These are phyloP conservation scores for Sinelater perroti DNA, from an alignment of 2,888 invertebrate genomes.

Conservation along the genomic window DNA sequence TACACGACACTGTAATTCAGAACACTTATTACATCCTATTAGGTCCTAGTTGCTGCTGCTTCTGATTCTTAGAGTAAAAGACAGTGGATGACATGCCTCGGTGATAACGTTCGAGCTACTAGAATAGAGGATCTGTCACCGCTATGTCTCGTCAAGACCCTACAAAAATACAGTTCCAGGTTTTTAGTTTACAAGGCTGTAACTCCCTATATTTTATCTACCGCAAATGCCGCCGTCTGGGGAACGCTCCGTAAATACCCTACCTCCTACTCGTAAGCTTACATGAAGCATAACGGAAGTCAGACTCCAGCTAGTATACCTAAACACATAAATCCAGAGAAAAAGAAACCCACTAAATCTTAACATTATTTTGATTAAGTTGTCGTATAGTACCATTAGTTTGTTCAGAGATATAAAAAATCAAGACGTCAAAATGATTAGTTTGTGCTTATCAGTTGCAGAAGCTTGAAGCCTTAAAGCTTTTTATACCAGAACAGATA, in stretches of 20 bases:
- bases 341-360: slow-evolving; percentile 2
- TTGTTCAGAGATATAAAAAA: not conserved
- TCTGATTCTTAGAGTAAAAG: too few species aligned
- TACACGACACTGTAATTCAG: slow-evolving; percentile 19
- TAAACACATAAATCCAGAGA: slow-evolving; percentile 3
- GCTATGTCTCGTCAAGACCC: too few species aligned
- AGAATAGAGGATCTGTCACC: too few species aligned
- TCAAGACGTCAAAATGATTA: slow-evolving; percentile 2
- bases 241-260: slow-evolving; percentile 1
- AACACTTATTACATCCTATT: slow-evolving; percentile 16
- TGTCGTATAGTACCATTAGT: not conserved
- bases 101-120: too few species aligned
- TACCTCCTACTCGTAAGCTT: slow-evolving; percentile 10
- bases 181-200: too few species aligned
- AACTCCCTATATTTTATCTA: too few species aligned
- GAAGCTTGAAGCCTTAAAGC: slow-evolving; percentile 66
- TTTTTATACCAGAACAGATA: slow-evolving; percentile 94
- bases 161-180: too few species aligned
- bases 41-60: too few species aligned
- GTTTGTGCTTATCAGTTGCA: slow-evolving; percentile 33
- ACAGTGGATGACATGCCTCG: too few species aligned
- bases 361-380: not conserved
- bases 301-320: not conserved
- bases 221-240: too few species aligned
- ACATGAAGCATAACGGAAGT: slow-evolving; percentile 12